phyloP scores from a whole-genome alignment of 2,888 invertebrate species.

The Scelioninae gen. 1 region DNA sequence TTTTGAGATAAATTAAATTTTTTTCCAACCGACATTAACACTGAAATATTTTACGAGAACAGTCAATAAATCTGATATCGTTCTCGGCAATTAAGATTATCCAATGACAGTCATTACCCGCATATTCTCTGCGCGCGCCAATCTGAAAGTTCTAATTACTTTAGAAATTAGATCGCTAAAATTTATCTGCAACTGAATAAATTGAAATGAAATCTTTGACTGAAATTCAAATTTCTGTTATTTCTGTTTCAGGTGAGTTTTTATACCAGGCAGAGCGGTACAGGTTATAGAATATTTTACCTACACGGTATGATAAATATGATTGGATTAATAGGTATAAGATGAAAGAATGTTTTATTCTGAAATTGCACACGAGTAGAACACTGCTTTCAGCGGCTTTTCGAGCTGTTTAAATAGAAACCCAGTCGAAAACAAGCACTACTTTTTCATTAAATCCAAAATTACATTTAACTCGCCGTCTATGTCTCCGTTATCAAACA shows the following conservation, averaged over 20 bases:
- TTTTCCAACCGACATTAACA: not conserved
- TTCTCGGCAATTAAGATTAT: constrained; percentile 12
- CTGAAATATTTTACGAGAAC: not conserved
- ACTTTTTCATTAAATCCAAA: constrained; percentile 28
- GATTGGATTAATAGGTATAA: not conserved
- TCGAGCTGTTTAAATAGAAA: constrained; percentile 5
- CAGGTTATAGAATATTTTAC: not conserved
- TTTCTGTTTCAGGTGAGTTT: constrained; percentile 46
- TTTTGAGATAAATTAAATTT: not conserved
- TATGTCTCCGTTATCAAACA: constrained; percentile 39
- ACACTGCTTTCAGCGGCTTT: not conserved
- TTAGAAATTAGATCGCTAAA: constrained; percentile 6
- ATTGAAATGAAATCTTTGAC: not conserved
- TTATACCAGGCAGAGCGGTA: not conserved
- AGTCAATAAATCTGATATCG: constrained; percentile 6
- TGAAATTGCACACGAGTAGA: not conserved
- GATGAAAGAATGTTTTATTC: not conserved
- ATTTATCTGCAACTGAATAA: not conserved
- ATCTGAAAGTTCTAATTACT: constrained; percentile 31
- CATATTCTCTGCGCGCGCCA: constrained; percentile 19
- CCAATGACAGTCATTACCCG: constrained; percentile 41
- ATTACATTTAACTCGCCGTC: constrained; percentile 20
- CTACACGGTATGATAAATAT: not conserved
- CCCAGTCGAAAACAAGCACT: constrained; percentile 12
- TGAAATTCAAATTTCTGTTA: not conserved